Base-by-base conservation (phyloP, 1,140 invertebrate genomes). In the Magallana angulata region DNA sequence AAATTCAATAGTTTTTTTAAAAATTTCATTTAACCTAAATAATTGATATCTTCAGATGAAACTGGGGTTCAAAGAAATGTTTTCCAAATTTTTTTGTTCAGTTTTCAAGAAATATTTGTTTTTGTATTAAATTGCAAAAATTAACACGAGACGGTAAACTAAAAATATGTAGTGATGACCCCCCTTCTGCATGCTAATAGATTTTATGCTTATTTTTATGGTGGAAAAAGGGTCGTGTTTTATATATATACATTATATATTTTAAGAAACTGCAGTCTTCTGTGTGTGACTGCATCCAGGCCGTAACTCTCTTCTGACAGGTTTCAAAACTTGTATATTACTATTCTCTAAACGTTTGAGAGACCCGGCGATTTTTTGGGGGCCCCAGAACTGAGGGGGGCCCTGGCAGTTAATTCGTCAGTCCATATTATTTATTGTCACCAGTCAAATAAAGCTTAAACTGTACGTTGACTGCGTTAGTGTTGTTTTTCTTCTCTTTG, bases 361-460 rank as follows among this genome's bases (percentile, higher is more conserved):
- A 76, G 68, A 76, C 68, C 68, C 68, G 68, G 68, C 68, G 24
- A 68, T 68, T 68, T 68, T 48, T 48, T 62, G 8, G 68, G 36
- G 24, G 68, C 68, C 30, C 24, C 36, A 48, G 36, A 48, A 48
- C 24, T 24, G 18, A 9, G 12, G 24, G 68, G 8, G 68, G 68
- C 36, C 36, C 68, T 76, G 24, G 24, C 68, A 8, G 68, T 76
- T 76, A 30, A 76, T 76, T 76, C 68, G 68, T 76, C 68, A 76
- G 68, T 76, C 68, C 68, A 76, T 76, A 76, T 76, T 76, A 76
- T 76, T 76, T 76, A 76, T 76, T 76, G 68, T 76, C 68, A 76
- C 68, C 68, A 76, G 68, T 76, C 68, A 76, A 76, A 30, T 30
- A 76, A 76, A 76, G 68, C 68, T 76, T 76, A 76, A 76, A 76